phyloP scores from a whole-genome alignment of 1,140 invertebrate species.

The Archegozetes longisetosus region DNA sequence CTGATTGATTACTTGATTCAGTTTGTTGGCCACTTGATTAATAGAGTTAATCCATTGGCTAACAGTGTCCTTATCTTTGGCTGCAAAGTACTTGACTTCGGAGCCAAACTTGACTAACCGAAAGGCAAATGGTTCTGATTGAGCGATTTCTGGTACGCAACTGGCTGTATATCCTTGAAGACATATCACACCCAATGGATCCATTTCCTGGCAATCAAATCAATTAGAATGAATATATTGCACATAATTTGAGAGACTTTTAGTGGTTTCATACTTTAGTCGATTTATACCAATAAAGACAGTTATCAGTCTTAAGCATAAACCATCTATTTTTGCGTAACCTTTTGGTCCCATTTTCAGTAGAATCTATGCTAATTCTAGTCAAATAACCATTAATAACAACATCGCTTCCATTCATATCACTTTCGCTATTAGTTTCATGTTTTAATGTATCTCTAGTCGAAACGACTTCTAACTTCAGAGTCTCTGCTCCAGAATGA shows the following conservation, averaged over 20 bases:
- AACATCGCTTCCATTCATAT: not conserved
- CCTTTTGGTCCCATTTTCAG: not conserved
- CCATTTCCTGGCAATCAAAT: constrained; percentile 28
- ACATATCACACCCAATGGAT: constrained; percentile 77
- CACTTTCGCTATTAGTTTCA: not conserved
- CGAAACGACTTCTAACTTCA: constrained; percentile 2
- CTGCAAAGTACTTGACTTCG: constrained; percentile 55
- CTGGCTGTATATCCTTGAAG: constrained; percentile 61
- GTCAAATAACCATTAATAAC: constrained; percentile 26
- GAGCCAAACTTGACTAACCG: constrained; percentile 55
- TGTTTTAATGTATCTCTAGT: not conserved
- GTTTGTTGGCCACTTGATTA: constrained; percentile 31
- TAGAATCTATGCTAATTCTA: constrained; percentile 4
- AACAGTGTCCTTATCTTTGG: constrained; percentile 53
- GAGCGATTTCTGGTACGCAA: constrained; percentile 38
- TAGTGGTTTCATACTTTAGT: constrained; percentile 35
- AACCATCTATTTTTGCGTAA: constrained; percentile 78
- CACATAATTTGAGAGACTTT: not conserved
- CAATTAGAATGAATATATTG: not conserved
- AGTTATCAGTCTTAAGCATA: constrained; percentile 72
- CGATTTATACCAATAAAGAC: constrained; percentile 87
- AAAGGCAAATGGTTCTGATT: constrained; percentile 37
- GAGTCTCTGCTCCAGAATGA: not conserved
- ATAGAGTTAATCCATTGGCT: constrained; percentile 40
- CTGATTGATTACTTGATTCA: constrained; percentile 24